These are phyloP conservation scores for Hyles euphorbiae DNA, from an alignment of 1,140 invertebrate genomes.

Conservation along the genomic window DNA sequence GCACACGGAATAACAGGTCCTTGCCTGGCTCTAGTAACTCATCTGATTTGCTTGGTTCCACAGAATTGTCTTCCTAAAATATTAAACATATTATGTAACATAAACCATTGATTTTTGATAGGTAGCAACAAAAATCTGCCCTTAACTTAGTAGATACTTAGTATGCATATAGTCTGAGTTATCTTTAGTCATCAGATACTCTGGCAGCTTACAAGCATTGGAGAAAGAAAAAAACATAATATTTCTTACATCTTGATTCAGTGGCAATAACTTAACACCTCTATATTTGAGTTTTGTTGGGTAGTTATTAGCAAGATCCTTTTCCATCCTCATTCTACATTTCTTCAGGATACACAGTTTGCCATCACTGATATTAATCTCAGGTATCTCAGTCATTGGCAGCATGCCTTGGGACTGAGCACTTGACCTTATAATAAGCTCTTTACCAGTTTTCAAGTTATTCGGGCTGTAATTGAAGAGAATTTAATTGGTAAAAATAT, in stretches of 20 bases:
- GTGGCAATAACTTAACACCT: conserved; percentile 38
- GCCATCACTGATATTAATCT: neutral
- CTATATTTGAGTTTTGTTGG: conserved; percentile 46
- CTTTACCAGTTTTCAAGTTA: conserved; percentile 43
- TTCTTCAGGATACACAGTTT: conserved; percentile 42
- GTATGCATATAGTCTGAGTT: neutral
- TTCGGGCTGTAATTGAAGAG: conserved; percentile 38
- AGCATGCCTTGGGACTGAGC: conserved; percentile 28
- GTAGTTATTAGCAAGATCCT: conserved; percentile 32
- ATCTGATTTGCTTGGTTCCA: neutral
- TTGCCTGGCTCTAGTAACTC: conserved; percentile 42
- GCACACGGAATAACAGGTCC: conserved; percentile 46
- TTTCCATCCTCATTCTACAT: conserved; percentile 29
- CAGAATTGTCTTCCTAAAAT: neutral
- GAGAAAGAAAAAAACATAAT: conserved; percentile 5
- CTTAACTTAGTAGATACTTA: conserved; percentile 17
- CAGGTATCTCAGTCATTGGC: conserved; percentile 1
- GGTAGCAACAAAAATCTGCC: conserved; percentile 1
- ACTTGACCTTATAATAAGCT: conserved; percentile 34
- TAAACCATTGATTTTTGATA: too few relatives aligned
- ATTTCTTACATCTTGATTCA: conserved; percentile 23
- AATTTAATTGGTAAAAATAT: too few relatives aligned
- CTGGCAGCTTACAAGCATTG: neutral
- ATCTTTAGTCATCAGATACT: too few relatives aligned
- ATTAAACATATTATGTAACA: too few relatives aligned